phyloP scores from a whole-genome alignment of 2,113 vertebrate genomes.

The Tapirus terrestris region DNA sequence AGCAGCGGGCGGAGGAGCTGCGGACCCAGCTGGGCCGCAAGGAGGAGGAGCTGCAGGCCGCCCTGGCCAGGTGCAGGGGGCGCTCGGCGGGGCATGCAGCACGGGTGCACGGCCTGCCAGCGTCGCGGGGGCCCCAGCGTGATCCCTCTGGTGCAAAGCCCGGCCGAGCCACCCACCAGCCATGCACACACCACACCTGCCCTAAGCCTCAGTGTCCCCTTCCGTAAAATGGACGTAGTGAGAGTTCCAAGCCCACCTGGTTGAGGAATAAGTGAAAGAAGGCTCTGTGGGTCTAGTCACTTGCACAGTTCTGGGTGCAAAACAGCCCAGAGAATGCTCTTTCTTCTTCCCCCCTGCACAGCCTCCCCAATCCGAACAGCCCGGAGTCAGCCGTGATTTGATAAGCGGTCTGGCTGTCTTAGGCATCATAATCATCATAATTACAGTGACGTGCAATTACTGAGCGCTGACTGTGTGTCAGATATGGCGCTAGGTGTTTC shows the following conservation, averaged over 20 bases:
- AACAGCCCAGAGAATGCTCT: background rate
- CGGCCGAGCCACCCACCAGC: background rate
- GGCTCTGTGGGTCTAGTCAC: too few species aligned
- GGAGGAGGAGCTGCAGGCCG: slow-evolving; percentile 93
- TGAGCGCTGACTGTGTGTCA: background rate
- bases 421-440: background rate
- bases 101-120: background rate
- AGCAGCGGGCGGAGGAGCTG: slow-evolving; percentile 89
- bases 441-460: background rate
- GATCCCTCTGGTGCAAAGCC: background rate
- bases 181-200: accelerated
- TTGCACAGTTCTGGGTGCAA: accelerated
- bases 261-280: background rate
- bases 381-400: background rate
- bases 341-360: background rate
- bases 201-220: background rate
- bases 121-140: background rate
- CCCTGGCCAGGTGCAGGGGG: slow-evolving; percentile 88
- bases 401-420: too few species aligned
- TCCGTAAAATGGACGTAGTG: background rate
- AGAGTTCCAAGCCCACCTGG: background rate
- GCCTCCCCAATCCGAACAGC: background rate
- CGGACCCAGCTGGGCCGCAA: slow-evolving; percentile 89
- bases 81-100: background rate
- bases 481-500: accelerated